Conservation (phyloP, 53 echinoderm and acorn worm species). For the Paracentrotus lividus region DNA sequence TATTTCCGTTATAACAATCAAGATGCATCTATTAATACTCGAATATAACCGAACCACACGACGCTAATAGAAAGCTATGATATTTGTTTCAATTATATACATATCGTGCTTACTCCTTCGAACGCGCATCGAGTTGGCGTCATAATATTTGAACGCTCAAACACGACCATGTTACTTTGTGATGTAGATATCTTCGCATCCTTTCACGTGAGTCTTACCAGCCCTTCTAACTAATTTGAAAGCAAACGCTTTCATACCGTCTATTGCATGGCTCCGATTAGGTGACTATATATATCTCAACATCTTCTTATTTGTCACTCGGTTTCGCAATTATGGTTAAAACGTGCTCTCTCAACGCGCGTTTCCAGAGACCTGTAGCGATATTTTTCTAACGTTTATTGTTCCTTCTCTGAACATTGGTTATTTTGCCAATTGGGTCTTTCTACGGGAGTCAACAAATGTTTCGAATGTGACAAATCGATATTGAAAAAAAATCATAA, state of each 20-base stretch:
- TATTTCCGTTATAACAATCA: too few relatives aligned
- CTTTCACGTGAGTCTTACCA: not conserved
- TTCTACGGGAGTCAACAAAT: not conserved
- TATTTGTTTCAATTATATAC: not conserved
- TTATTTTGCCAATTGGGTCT: not conserved
- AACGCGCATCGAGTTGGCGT: not conserved
- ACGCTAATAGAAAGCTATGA: not conserved
- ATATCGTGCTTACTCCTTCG: not conserved
- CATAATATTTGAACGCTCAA: not conserved
- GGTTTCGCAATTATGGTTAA: not conserved
- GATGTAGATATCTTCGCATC: not conserved
- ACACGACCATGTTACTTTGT: not conserved
- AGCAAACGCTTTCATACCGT: not conserved
- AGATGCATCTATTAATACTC: not conserved
- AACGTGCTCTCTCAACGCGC: not conserved
- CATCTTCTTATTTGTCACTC: not conserved
- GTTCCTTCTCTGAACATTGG: not conserved
- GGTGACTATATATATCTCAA: not conserved
- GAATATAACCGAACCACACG: not conserved
- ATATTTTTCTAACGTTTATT: not conserved
- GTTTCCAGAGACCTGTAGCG: not conserved
- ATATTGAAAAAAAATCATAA: not conserved
- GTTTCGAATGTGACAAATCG: not conserved
- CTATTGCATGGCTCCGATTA: not conserved
- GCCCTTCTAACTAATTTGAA: conserved; percentile 24